Base-by-base conservation (phyloP, 2,888 invertebrate genomes). In the Nomada fucata region DNA sequence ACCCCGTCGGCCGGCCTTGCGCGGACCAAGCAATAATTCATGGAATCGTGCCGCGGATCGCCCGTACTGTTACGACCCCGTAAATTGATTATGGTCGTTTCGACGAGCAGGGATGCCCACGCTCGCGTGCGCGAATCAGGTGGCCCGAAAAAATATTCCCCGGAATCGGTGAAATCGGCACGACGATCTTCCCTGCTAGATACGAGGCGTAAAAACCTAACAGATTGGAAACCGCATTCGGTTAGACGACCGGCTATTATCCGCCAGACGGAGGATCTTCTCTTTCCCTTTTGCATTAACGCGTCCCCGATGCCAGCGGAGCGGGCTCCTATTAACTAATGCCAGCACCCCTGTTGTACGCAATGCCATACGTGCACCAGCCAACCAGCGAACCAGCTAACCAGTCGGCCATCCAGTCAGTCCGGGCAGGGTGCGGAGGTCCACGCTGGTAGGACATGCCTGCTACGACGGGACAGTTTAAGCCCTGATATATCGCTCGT, bases 151-250 rank as follows among this genome's bases (percentile, higher is more conserved):
- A 63, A 67, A 59, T 59, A 65, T 76, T 73, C 59, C 57, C 52
- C 15, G 61, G 42, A 86, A 80, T 71, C 70, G 67, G 55, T 55
- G 78, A 83, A 79, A 79, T 86, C 71, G 55, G 26, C n/a, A 55
- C 67, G 76, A 76, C 77, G 81, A 86, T 75, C 64, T 57, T 75
- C 55, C 70, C 67, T 71, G 52, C 84, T 81, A 81, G 76, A 57
- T 69, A 20, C 70, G 68, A 55, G 70, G 77, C 78, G 86, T 81
- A 91, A 92, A 93, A 93, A 93, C 89, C 91, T 90, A 92, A 93
- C 93, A 93, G 93, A 93, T 93, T 93, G 93, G 93, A 93, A 93
- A 93, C 93, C 93, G 92, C 93, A 92, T 91, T 92, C 87, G 91
- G 90, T 90, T 89, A 89, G 90, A 88, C 85, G 83, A 76, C 77